A percentile compares a stretch with the other conserved stretches of the same genome.
phyloP scores from a whole-genome alignment of 2,797 vertebrate genomes.

The Parambassis ranga region DNA sequence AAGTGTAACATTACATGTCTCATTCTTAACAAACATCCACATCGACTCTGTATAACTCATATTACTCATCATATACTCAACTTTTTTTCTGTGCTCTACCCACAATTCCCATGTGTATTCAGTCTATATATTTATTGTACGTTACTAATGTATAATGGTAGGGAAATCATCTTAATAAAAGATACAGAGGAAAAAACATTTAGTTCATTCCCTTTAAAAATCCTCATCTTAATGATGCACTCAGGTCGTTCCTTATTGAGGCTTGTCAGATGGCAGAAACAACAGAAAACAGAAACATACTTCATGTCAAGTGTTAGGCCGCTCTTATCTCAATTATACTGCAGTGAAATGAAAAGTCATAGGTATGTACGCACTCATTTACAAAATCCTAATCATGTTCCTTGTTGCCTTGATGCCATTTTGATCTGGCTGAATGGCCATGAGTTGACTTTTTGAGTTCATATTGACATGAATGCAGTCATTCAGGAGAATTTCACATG shows the following conservation, averaged over 20 bases:
- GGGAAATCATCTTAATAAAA: constrained; percentile 19
- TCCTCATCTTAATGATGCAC: constrained; percentile 8
- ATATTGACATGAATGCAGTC: constrained; percentile 1
- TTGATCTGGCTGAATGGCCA: constrained; percentile 22
- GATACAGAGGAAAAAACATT: constrained; percentile 19
- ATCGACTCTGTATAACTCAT: background rate
- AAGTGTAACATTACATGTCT: background rate
- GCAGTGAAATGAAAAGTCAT: constrained; percentile 16
- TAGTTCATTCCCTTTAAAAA: constrained; percentile 36
- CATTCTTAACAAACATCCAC: constrained; percentile 1
- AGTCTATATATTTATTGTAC: background rate
- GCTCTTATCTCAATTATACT: constrained; percentile 32
- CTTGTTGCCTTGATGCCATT: constrained; percentile 28
- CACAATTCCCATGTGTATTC: background rate
- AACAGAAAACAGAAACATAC: constrained; percentile 27
- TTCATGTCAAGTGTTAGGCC: constrained; percentile 36
- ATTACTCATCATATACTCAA: background rate
- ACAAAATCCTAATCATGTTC: constrained; percentile 1
- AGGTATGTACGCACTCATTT: constrained; percentile 4
- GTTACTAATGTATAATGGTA: constrained; percentile 15
- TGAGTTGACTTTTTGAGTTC: constrained; percentile 30
- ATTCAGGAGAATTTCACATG: background rate
- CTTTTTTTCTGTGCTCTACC: background rate
- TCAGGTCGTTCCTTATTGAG: constrained; percentile 18
- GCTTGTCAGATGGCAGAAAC: constrained; percentile 7